These are phyloP conservation scores for Meda fulgida DNA, from an alignment of 2,797 vertebrate species.

Conservation along the genomic window DNA sequence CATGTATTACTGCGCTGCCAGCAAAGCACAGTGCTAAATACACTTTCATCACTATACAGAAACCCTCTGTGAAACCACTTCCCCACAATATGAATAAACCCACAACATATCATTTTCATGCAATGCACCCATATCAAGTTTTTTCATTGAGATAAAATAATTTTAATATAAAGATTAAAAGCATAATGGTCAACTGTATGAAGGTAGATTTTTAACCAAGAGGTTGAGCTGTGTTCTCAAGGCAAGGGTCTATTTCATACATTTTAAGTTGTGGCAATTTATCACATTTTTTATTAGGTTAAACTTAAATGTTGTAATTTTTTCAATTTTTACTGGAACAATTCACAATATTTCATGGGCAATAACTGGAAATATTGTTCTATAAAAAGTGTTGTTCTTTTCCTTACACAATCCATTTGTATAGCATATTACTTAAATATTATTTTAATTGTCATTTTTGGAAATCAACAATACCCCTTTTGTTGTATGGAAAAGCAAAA, in stretches of 20 bases:
- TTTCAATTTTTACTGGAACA: neutral
- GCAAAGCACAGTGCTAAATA: constrained; percentile 41
- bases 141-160: neutral
- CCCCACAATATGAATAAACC: neutral
- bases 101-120: too few species aligned
- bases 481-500: neutral
- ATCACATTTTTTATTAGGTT: neutral
- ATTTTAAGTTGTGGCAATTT: neutral
- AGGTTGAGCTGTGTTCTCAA: neutral
- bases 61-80: constrained; percentile 7
- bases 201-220: too few species aligned
- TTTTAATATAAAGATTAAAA: too few species aligned
- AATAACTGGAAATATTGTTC: neutral
- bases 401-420: neutral
- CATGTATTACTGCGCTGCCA: constrained; percentile 54
- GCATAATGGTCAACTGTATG: too few species aligned
- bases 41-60: constrained; percentile 9
- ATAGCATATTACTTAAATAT: neutral
- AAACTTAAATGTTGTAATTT: neutral
- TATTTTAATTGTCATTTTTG: neutral
- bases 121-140: neutral
- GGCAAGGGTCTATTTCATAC: neutral
- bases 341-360: neutral
- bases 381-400: neutral
- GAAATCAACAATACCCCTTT: neutral